phyloP scores from a whole-genome alignment of 2,888 invertebrate genomes.

The Blastobasis adustella region DNA sequence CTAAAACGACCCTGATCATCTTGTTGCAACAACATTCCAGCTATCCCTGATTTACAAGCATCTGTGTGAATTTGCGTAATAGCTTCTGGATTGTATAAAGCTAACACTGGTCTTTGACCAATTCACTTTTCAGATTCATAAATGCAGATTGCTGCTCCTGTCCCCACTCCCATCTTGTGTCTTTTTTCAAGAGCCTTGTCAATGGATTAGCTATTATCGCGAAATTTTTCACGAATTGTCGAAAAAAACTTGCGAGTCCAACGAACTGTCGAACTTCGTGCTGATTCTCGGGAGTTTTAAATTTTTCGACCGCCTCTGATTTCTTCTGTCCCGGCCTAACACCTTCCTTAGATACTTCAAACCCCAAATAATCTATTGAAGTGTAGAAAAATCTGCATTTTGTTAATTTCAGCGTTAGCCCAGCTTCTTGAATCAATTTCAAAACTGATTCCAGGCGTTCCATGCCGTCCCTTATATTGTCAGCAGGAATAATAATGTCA shows the following conservation, averaged over 20 bases:
- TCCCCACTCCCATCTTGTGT: conserved; percentile 13
- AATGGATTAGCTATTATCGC: conserved; percentile 17
- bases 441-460: conserved; percentile 9
- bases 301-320: conserved; percentile 13
- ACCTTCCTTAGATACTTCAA: conserved; percentile 12
- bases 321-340: conserved; percentile 18
- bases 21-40: conserved; percentile 25
- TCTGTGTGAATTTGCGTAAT: conserved; percentile 29
- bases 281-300: conserved; percentile 10
- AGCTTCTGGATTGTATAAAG: conserved; percentile 10
- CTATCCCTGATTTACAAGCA: conserved; percentile 23
- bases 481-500: conserved; percentile 8
- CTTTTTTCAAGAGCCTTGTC: conserved; percentile 12
- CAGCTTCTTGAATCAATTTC: conserved; percentile 8
- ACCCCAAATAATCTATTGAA: conserved; percentile 18
- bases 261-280: conserved; percentile 24
- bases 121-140: conserved; percentile 10
- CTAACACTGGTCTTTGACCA: conserved; percentile 10
- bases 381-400: conserved; percentile 17
- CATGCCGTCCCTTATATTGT: conserved; percentile 3
- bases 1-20: conserved; percentile 1
- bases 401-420: conserved; percentile 13
- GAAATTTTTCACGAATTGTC: conserved; percentile 15
- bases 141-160: conserved; percentile 9
- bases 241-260: too few species aligned